Conservation (phyloP, 2,888 invertebrate genomes). For the Sinelater perroti region DNA sequence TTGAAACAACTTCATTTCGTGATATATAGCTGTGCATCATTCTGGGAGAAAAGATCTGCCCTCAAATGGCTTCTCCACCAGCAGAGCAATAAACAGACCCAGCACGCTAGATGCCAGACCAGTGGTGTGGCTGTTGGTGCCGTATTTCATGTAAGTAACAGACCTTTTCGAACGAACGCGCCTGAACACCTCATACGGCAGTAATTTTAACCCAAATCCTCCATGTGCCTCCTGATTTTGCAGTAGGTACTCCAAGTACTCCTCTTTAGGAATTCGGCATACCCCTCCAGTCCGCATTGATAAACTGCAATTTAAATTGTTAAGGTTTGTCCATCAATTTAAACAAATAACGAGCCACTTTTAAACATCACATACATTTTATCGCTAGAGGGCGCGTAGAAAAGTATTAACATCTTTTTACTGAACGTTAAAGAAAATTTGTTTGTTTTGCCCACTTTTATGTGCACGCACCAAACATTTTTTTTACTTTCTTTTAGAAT, state of each 20-base stretch:
- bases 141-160: neutral
- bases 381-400: no score
- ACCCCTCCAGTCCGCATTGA: conserved; percentile 12
- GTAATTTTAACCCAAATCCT: neutral
- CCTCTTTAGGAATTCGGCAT: conserved; percentile 4
- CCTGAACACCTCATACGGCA: neutral
- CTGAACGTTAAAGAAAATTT: no score
- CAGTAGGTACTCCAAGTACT: neutral
- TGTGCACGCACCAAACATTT: no score
- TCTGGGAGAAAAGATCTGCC: conserved; percentile 4
- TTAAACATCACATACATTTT: no score
- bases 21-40: no score
- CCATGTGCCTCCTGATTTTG: neutral
- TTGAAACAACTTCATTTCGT: no score
- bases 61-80: neutral
- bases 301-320: conserved; percentile 8
- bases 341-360: no score
- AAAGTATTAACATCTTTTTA: no score
- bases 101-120: conserved; percentile 12
- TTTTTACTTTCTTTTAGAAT: no score
- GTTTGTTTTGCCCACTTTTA: no score
- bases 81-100: conserved; percentile 6
- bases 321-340: no score
- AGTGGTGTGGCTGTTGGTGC: conserved; percentile 4
- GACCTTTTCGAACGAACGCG: neutral